Base-by-base conservation (phyloP, 2,113 vertebrate genomes). In the Corythaixoides concolor region DNA sequence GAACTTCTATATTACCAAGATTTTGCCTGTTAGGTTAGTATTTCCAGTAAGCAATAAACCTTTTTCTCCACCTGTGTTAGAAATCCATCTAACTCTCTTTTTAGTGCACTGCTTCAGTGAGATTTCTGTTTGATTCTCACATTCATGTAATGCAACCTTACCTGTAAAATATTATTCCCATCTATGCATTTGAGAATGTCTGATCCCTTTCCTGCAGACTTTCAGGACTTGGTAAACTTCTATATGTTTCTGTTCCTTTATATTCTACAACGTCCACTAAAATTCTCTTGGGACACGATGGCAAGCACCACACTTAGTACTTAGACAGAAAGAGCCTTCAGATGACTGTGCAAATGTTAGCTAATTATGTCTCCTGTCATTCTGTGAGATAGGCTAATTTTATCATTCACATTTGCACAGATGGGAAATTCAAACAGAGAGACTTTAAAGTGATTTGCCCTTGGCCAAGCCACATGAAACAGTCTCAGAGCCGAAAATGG, bases 351-450 rank as follows among this genome's bases (percentile, higher is more conserved):
- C 59, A 95, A 94, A 96, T 53, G 45, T 91, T 91, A 83, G 79
- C 62, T 95, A 87, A 89, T 91, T 91, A 62, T 50, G 55, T 74
- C 45, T 91, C 26, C n/a, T 76, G 55, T 90, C 87, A 83, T 88
- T 93, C 69, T 74, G 22, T 77, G 59, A 75, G 45, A 58, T 66
- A 74, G n/a, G n/a, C 32, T 80, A 79, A 41, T 90, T 93, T 84
- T 74, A 85, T 95, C 82, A 94, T 79, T 32, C 11, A 4, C 59
- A 62, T 93, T 96, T 96, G 55, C 78, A 90, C 85, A 96, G 82
- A 93, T 88, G 90, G 81, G 56, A 90, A 80, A 84, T 69, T 88
- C 58, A 77, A 52, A 90, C 8, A 55, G 59, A 67, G 73, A 72
- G 28, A 70, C 94, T 94, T 94, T 80, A 59, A 80, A 89, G 28